Evolutionary conservation across 2,797 vertebrate genomes (phyloP).

Genomic region (Avahi laniger): DNA sequence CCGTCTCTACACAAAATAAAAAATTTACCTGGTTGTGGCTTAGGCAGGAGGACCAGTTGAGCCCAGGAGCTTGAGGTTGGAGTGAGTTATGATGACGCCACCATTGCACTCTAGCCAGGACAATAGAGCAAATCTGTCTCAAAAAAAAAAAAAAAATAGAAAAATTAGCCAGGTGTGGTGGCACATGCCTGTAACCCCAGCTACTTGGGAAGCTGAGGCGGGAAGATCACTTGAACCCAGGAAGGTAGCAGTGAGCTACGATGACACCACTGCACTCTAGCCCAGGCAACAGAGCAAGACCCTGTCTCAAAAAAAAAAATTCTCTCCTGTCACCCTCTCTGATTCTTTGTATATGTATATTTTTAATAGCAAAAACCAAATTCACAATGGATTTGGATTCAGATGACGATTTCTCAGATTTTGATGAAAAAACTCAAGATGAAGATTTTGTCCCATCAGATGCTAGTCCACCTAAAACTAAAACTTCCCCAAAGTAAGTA

Average conservation of each 20-base stretch:
- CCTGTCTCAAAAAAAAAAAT: neutral
- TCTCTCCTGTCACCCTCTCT: neutral
- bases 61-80: too few relatives aligned
- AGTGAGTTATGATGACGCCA: too few relatives aligned
- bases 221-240: neutral
- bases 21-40: neutral
- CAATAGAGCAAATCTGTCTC: too few relatives aligned
- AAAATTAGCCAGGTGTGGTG: too few relatives aligned
- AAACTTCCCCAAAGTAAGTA: conserved; percentile 80
- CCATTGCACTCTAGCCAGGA: too few relatives aligned
- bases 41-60: neutral
- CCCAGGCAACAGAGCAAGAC: neutral
- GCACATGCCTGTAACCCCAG: too few relatives aligned
- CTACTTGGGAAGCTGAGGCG: too few relatives aligned
- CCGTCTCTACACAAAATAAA: too few relatives aligned
- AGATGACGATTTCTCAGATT: conserved; percentile 65
- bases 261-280: neutral
- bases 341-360: conserved; percentile 20
- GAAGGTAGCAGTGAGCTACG: neutral
- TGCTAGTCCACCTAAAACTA: conserved; percentile 68
- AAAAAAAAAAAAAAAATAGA: too few relatives aligned
- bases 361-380: conserved; percentile 82
- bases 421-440: conserved; percentile 66
- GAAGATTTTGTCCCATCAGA: conserved; percentile 64
- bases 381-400: conserved; percentile 80